Percentiles rank a stretch among this genome's conserved stretches.
phyloP scores from a whole-genome alignment of 2,888 invertebrate species.

The Tryphoninae sp. region DNA sequence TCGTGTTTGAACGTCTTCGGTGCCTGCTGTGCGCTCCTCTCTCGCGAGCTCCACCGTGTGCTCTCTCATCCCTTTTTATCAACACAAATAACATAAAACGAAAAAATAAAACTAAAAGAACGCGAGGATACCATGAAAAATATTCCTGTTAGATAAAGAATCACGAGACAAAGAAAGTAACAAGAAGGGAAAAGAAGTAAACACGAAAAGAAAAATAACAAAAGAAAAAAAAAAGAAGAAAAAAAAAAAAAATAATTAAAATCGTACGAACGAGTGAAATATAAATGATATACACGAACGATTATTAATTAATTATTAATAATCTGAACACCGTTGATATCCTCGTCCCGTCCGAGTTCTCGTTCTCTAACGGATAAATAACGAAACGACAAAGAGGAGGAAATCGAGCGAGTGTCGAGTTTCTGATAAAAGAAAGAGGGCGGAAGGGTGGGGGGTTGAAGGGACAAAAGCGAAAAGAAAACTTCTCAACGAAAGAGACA shows the following conservation, averaged over 20 bases:
- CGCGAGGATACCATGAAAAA: neutral
- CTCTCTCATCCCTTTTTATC: conserved; percentile 30
- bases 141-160: neutral
- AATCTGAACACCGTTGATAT: neutral
- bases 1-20: conserved; percentile 63
- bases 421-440: conserved; percentile 31
- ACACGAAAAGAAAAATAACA: neutral
- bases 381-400: neutral
- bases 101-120: neutral
- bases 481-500: conserved; percentile 1
- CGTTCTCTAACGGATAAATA: neutral
- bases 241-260: neutral
- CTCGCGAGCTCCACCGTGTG: conserved; percentile 39
- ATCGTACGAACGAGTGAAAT: no score
- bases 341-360: neutral
- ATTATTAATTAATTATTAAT: neutral
- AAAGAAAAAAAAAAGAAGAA: no score
- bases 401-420: neutral
- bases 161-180: neutral
- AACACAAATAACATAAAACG: neutral
- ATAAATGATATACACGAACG: no score
- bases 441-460: neutral
- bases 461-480: no score
- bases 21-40: conserved; percentile 44
- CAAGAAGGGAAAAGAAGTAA: neutral